phyloP scores from a whole-genome alignment of 2,113 vertebrate genomes.

The Psammodynastes pulverulentus region DNA sequence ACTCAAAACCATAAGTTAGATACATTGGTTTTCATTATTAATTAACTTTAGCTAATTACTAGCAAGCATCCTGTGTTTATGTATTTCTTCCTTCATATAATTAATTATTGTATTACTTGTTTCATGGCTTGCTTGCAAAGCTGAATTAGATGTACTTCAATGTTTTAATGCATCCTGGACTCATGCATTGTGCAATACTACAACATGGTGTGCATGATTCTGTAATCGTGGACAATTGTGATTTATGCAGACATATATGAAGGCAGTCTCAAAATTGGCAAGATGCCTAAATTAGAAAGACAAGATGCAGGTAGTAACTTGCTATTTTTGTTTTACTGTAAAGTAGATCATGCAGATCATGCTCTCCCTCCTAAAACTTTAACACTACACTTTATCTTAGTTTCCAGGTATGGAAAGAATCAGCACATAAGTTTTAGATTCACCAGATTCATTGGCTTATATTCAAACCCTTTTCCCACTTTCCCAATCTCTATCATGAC shows the following conservation, averaged over 20 bases:
- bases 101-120: neutral
- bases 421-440: neutral
- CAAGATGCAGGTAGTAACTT: neutral
- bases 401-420: neutral
- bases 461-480: neutral
- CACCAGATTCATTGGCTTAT: neutral
- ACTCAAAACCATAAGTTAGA: neutral
- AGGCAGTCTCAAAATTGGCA: neutral
- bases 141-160: neutral
- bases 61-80: neutral
- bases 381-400: neutral
- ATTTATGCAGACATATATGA: neutral
- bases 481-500: neutral
- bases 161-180: neutral
- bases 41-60: neutral
- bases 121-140: neutral
- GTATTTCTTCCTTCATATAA: neutral
- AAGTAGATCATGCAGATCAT: too few species aligned
- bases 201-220: neutral
- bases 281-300: neutral
- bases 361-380: neutral
- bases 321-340: neutral
- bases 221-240: neutral
- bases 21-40: neutral
- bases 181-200: neutral